Evolutionary conservation across 2,113 vertebrate genomes (phyloP), one percentile per base, ranked within the genome.

Genomic region (Apodemus sylvaticus): DNA sequence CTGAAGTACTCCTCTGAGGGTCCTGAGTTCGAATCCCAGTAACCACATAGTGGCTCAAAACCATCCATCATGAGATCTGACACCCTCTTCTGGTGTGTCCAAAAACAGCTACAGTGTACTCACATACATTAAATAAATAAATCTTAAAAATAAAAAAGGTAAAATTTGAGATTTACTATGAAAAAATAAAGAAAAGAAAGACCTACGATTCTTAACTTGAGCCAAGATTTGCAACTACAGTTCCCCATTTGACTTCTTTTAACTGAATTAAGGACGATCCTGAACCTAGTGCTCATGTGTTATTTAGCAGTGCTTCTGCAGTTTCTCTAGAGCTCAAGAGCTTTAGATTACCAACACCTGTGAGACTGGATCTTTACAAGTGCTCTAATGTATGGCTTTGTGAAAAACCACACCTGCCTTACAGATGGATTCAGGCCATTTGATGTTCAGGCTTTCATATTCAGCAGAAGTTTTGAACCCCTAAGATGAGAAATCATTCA

Each of bases 261-360:
- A 89, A 70, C 12, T 62, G 10, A 93, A 26, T 48, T 79, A 31
- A 70, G 29, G 2, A 90, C 88, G 45, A 8, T 86, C 2, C 22
- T 90, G 6, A 29, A 81, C 7, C 11, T 88, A 86, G 76, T 91
- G 22, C 5, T 82, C 36, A 68, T 31, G 19, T 93, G 71, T 83
- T 93, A 24, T 31, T 70, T 78, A 90, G 70, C 89, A 88, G 51
- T 92, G 55, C 83, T 77, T 93, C 60, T 34, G 36, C 31, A 89
- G 78, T 86, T 31, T 48, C 82, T 74, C 0, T 64, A 68, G 62
- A 93, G 93, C 70, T 53, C 20, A n/a, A 62, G 3, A 34, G 26
- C 53, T 89, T 94, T 92, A 94, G 34, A 48, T 96, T 86, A 68
- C 31, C 42, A 91, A 64, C 26, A 64, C 53, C 26, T 91, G 3